Base-by-base conservation (phyloP, 2,888 invertebrate species). In the Spilosoma lubricipeda region DNA sequence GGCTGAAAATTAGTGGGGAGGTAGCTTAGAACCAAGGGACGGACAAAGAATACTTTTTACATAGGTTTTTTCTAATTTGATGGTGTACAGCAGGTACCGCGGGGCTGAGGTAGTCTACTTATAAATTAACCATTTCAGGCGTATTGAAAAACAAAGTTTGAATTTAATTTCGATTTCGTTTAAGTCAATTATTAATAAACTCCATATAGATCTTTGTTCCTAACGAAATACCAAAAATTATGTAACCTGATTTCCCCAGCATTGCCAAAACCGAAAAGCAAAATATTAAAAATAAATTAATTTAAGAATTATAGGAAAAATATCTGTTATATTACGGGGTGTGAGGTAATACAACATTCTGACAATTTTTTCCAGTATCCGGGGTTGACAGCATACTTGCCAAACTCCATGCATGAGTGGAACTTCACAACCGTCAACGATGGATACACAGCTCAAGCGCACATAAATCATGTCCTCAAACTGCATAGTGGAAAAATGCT, bases 401-500 rank as follows among this genome's bases (percentile, higher is more conserved):
- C 86, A n/a, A 56, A 74, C n/a, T 79, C 87, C 0, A 23, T 76
- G 8, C 64, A 76, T 3, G 89, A 88, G 70, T 89, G 87, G 85
- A 87, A 90, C 56, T 88, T 84, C 70, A 87, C 86, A 0, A 85
- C 89, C 0, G 79, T 82, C 11, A 77, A 82, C 7, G 87, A 89
- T 66, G 73, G 72, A 20, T 83, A 82, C 64, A 80, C 87, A 13
- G 79, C 84, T 8, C 77, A 80, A 65, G 69, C 73, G 0, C 76
- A 80, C 67, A 33, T 74, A 33, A 42, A 73, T 27, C 52, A 78
- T 23, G 70, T 72, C n/a, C 74, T 84, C 0, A 78, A 85, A 45
- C 73, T 89, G 3, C 85, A 88, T 0, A 78, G 84, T 13, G 92
- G 90, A 0, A 88, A 82, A 71, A 83, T 87, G 75, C 82, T 93